Base-by-base conservation (phyloP, 2,888 invertebrate species). In the Macrosiphum euphorbiae region DNA sequence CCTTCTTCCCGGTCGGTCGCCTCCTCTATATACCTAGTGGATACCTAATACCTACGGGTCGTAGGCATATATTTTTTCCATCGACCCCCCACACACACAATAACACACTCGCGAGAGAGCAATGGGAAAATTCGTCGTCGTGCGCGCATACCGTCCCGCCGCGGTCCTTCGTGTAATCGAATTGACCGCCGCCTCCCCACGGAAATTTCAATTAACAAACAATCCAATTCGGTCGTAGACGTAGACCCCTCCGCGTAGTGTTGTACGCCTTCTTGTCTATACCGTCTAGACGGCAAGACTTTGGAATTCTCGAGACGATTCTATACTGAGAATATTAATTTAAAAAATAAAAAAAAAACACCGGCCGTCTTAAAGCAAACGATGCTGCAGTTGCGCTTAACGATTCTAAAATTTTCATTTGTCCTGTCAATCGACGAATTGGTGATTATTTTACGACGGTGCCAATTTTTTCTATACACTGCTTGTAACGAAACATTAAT, bases 151-250 rank as follows among this genome's bases (percentile, higher is more conserved):
- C n/a, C 58, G 78, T 35, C 35, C 8, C 78, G 78, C 8, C 78
- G 78, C 35, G 78, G 35, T 90, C 78, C 55, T 55, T 55, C 85
- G 91, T 85, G 24, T 91, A 92, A 92, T 92, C 92, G 87, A 92
- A 92, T 87, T 47, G 61, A 61, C 44, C 44, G 47, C 58, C 61
- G 78, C 78, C 90, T 84, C 78, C 91, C 86, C 91, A 47, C 50
- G 67, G 52, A 92, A 92, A 88, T 92, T 92, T 88, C 92, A 92
- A 92, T 92, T 88, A 92, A 92, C 92, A n/a, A 90, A 92, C 47
- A 92, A 87, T 92, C 91, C 58, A 47, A 58, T 58, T 44, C 86
- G 91, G 47, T 50, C 41, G 84, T 52, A 50, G 28, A 35, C 52
- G 26, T 78, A 61, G 11, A 41, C n/a, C 24, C 24, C 50, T 67